Evolutionary conservation across 1,140 invertebrate species (phyloP).

Genomic region (Rhynchophorus ferrugineus): DNA sequence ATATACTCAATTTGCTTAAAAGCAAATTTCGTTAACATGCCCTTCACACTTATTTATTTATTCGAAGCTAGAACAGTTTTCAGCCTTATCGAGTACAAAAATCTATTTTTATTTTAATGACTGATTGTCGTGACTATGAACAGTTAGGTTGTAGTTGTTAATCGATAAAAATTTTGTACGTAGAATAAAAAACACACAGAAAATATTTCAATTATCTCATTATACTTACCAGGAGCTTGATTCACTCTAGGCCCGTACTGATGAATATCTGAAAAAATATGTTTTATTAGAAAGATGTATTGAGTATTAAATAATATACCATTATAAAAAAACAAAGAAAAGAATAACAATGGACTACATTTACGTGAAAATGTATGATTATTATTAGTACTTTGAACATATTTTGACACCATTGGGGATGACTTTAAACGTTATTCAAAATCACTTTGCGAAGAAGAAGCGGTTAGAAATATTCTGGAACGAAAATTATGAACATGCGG

Average conservation of each 20-base stretch:
- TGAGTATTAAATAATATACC: too few relatives aligned
- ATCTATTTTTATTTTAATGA: constrained; percentile 24
- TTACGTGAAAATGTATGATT: too few relatives aligned
- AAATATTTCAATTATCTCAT: constrained; percentile 6
- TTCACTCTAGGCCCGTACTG: constrained; percentile 12
- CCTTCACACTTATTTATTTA: constrained; percentile 11
- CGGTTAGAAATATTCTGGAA: too few relatives aligned
- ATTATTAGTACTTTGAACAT: too few relatives aligned
- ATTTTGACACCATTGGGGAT: too few relatives aligned
- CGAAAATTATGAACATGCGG: too few relatives aligned
- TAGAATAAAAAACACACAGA: constrained; percentile 10
- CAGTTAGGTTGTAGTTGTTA: constrained; percentile 15
- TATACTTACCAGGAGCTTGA: constrained; percentile 15
- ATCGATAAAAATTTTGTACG: constrained; percentile 14
- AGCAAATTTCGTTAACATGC: constrained; percentile 18
- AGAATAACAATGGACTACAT: too few relatives aligned
- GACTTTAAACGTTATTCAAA: too few relatives aligned
- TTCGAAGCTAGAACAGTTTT: constrained; percentile 3
- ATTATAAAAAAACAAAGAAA: too few relatives aligned
- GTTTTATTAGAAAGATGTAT: background rate
- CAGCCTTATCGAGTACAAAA: constrained; percentile 17
- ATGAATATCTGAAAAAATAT: constrained; percentile 16
- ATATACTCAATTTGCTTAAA: background rate
- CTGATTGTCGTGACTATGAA: constrained; percentile 15
- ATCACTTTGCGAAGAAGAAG: too few relatives aligned